Evolutionary conservation across 2,113 vertebrate genomes (phyloP).

Genomic region (Tiliqua scincoides): DNA sequence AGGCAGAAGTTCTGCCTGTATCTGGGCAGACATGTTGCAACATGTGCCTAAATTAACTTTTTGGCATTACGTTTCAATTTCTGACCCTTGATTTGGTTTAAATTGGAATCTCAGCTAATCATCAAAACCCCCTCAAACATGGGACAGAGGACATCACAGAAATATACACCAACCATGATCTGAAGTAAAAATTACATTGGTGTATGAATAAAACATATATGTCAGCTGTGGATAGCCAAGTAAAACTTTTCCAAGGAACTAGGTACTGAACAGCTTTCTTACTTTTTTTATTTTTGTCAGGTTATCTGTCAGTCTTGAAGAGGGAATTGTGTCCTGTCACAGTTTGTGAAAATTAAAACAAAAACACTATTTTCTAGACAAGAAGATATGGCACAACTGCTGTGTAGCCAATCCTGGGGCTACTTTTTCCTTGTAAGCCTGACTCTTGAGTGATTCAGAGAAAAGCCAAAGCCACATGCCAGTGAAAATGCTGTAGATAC

Average conservation of each 20-base stretch:
- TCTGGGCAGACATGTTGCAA: neutral
- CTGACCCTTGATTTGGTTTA: neutral
- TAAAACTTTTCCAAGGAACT: neutral
- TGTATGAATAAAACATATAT: neutral
- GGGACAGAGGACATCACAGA: neutral
- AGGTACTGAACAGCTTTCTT: neutral
- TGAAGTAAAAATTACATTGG: neutral
- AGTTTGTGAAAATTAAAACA: neutral
- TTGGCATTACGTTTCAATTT: neutral
- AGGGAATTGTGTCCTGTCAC: constrained; percentile 7
- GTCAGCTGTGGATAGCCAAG: neutral
- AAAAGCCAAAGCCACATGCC: neutral
- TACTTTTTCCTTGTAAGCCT: neutral
- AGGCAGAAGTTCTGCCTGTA: neutral
- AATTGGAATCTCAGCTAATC: neutral
- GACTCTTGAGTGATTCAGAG: constrained; percentile 16
- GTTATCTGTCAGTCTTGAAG: neutral
- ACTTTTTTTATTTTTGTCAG: neutral
- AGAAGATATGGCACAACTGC: constrained; percentile 11
- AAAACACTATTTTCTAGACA: neutral
- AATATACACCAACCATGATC: neutral
- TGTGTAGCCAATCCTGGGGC: neutral
- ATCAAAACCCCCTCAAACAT: neutral
- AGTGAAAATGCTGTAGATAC: neutral
- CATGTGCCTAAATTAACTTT: neutral